Conservation (phyloP, 1,140 invertebrate genomes). For the Ganaspis sp. region DNA sequence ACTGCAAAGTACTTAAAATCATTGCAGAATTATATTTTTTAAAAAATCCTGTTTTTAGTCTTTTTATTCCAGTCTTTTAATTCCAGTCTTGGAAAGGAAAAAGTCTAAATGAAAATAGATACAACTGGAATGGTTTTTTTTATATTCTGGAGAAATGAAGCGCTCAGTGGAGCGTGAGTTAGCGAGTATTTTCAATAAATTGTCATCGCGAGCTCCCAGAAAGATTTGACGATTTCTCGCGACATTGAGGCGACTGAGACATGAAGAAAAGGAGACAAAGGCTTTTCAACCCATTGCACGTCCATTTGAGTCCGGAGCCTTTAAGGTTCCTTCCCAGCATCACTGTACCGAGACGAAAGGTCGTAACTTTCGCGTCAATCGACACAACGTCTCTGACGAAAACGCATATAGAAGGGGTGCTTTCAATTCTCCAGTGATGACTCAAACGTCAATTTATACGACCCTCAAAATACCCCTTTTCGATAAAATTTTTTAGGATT, state of each 20-base stretch:
- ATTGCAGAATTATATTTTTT: no score
- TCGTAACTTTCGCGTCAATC: constrained; percentile 31
- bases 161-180: background rate
- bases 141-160: no score
- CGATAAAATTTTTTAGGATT: no score
- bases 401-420: background rate
- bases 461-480: no score
- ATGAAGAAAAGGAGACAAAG: constrained; percentile 19
- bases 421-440: background rate
- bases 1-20: no score
- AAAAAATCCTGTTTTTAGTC: no score
- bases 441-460: background rate
- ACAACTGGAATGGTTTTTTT: no score
- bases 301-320: constrained; percentile 11
- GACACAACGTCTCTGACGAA: constrained; percentile 17
- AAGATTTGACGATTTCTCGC: constrained; percentile 2
- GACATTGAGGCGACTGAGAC: background rate
- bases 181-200: background rate
- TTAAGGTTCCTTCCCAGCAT: constrained; percentile 3
- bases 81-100: no score
- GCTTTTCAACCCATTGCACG: constrained; percentile 20
- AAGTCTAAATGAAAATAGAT: background rate
- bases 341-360: constrained; percentile 26
- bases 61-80: no score
- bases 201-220: background rate